Evolutionary conservation across 2,797 vertebrate species (phyloP).

Genomic region (Avahi laniger): DNA sequence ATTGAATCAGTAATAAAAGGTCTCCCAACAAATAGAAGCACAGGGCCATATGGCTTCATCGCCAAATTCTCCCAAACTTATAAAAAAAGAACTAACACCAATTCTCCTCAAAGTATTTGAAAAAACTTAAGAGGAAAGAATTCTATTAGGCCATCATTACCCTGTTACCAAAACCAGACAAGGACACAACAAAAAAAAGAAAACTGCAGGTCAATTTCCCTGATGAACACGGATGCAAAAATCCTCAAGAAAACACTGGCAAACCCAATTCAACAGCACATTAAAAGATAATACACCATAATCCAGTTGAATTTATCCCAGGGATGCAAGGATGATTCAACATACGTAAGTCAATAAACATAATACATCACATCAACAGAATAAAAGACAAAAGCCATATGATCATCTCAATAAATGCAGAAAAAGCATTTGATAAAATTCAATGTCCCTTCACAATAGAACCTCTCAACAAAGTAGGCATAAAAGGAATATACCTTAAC

Average conservation of each 20-base stretch:
- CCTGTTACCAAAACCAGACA: neutral
- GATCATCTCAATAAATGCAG: neutral
- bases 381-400: neutral
- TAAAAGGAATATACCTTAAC: neutral
- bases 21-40: neutral
- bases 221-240: neutral
- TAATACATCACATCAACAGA: neutral
- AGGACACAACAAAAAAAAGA: neutral
- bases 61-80: neutral
- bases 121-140: neutral
- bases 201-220: neutral
- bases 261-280: neutral
- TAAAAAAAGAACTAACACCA: neutral
- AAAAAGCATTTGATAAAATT: neutral
- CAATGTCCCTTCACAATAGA: neutral
- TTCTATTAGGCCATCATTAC: neutral
- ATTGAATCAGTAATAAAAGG: neutral
- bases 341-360: neutral
- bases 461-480: neutral
- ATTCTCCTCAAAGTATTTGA: neutral
- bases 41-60: neutral
- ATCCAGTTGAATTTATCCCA: neutral
- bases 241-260: neutral
- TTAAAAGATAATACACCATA: neutral
- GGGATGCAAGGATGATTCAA: neutral